These are phyloP conservation scores for Nyctalus aviator DNA, from an alignment of 2,797 vertebrate genomes.

Conservation along the genomic window DNA sequence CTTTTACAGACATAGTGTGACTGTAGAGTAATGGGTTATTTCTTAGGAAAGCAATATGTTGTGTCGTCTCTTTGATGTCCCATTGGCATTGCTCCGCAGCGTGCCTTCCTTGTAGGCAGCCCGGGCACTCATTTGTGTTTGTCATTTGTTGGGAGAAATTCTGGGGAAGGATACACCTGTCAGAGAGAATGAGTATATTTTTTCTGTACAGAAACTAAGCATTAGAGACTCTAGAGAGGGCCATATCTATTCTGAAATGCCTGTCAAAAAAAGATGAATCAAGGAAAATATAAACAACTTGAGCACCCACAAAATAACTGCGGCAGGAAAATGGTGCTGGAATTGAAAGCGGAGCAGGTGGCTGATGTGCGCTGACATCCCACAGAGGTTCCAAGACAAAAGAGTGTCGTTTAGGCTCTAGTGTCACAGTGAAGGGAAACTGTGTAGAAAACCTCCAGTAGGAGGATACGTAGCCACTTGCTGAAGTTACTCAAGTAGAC, in stretches of 20 bases:
- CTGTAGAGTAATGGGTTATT: not conserved
- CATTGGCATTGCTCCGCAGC: not conserved
- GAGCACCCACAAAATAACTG: not conserved
- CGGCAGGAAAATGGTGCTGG: not conserved
- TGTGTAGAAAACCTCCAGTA: not conserved
- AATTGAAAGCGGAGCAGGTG: not conserved
- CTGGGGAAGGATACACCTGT: slow-evolving; percentile 40
- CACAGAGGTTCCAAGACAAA: not conserved
- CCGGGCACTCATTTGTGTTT: not conserved
- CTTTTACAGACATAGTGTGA: not conserved
- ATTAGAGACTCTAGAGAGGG: slow-evolving; percentile 1
- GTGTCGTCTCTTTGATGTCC: not conserved
- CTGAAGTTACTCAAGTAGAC: not conserved
- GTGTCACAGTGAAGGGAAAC: not conserved
- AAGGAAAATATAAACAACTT: slow-evolving; percentile 22
- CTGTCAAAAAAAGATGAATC: slow-evolving; percentile 5
- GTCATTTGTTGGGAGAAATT: slow-evolving; percentile 4
- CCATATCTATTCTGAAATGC: not conserved
- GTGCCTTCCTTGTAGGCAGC: not conserved
- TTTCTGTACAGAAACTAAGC: slow-evolving; percentile 33
- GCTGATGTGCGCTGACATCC: not conserved
- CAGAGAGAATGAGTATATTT: not conserved
- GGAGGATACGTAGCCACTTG: not conserved
- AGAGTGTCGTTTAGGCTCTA: not conserved
- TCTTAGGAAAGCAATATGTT: not conserved